These are phyloP conservation scores for Sceloporus tristichus DNA, from an alignment of 2,113 vertebrate species.

Conservation along the genomic window DNA sequence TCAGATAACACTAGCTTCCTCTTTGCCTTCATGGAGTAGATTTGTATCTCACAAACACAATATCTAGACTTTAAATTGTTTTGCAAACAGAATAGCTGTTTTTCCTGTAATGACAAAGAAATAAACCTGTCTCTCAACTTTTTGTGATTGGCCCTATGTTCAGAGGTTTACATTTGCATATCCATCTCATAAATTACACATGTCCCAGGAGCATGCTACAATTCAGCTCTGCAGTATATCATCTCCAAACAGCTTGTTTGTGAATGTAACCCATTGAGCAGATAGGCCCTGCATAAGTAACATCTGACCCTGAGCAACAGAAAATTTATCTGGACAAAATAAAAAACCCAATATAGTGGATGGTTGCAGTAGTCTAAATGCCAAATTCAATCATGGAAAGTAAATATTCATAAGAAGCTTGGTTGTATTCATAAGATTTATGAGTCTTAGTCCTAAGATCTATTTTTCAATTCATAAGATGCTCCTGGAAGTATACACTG, in stretches of 20 bases:
- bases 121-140: background rate
- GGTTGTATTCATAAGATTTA: background rate
- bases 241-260: background rate
- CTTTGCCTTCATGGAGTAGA: background rate
- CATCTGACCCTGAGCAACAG: background rate
- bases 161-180: background rate
- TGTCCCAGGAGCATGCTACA: background rate
- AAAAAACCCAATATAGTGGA: background rate
- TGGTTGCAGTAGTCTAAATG: slow-evolving; percentile 8
- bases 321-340: background rate
- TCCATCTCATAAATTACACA: background rate
- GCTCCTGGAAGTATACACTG: too few relatives aligned
- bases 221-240: background rate
- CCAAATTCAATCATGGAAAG: slow-evolving; percentile 6
- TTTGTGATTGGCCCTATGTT: background rate
- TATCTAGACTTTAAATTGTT: background rate
- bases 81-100: background rate
- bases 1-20: background rate
- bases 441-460: too few relatives aligned
- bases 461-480: too few relatives aligned
- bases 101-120: background rate
- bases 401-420: slow-evolving; percentile 25
- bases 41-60: background rate
- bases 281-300: background rate
- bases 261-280: background rate